Conservation (phyloP, 2,113 vertebrate genomes). For the Willisornis vidua region DNA sequence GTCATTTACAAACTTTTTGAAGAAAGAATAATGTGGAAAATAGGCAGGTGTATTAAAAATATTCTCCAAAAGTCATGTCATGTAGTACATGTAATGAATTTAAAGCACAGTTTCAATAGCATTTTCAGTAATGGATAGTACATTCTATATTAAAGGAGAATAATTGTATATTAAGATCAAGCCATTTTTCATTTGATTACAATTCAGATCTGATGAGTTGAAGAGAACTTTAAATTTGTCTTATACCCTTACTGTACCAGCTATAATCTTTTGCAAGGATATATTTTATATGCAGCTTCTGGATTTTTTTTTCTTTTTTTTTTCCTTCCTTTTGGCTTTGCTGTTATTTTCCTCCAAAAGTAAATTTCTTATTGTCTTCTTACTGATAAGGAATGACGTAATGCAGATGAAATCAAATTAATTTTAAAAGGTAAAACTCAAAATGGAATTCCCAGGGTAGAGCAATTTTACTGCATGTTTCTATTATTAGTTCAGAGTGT, state of each 20-base stretch:
- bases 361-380: slow-evolving; percentile 45
- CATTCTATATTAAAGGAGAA: not conserved
- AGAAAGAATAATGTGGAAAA: not conserved
- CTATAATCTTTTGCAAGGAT: slow-evolving; percentile 36
- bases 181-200: slow-evolving; percentile 46
- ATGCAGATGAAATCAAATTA: slow-evolving; percentile 20
- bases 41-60: not conserved
- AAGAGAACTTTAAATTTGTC: slow-evolving; percentile 28
- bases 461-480: not conserved
- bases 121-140: not conserved
- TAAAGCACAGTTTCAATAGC: not conserved
- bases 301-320: not conserved
- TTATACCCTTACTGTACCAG: slow-evolving; percentile 7
- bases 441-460: not conserved
- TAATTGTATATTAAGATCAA: not conserved
- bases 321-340: not conserved
- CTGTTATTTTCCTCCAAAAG: slow-evolving; percentile 11
- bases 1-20: not conserved
- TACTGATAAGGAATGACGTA: slow-evolving; percentile 42
- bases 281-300: slow-evolving; percentile 45
- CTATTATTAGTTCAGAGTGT: not conserved
- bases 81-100: not conserved
- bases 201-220: slow-evolving; percentile 26
- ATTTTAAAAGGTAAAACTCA: not conserved
- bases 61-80: not conserved